These are phyloP conservation scores for Taenioides sp. DNA, from an alignment of 2,797 vertebrate species.

Conservation along the genomic window DNA sequence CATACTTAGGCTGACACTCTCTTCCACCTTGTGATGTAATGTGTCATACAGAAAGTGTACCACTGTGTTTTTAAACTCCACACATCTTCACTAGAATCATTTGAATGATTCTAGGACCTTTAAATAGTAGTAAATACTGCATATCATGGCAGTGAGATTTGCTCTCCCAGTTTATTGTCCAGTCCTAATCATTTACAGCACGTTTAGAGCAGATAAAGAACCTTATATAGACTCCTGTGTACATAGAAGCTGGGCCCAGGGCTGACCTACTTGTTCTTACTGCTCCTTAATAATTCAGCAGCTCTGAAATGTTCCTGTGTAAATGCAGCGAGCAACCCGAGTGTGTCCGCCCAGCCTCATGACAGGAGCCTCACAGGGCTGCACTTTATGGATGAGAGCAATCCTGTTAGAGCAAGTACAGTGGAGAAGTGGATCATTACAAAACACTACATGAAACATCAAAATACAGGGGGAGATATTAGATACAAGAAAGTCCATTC, in stretches of 20 bases:
- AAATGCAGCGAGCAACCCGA: conserved; percentile 56
- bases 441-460: neutral
- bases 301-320: conserved; percentile 70
- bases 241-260: conserved; percentile 41
- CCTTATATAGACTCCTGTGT: neutral
- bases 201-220: neutral
- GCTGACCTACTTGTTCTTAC: conserved; percentile 66
- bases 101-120: too few relatives aligned
- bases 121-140: neutral
- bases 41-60: too few relatives aligned
- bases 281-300: conserved; percentile 71
- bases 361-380: conserved; percentile 46
- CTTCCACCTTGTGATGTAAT: too few relatives aligned
- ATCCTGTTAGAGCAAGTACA: conserved; percentile 20
- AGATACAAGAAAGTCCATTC: too few relatives aligned
- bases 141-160: neutral
- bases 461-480: neutral
- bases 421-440: neutral
- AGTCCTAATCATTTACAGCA: neutral
- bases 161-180: neutral
- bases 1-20: too few relatives aligned
- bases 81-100: too few relatives aligned
- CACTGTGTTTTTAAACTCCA: too few relatives aligned
- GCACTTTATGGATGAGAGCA: conserved; percentile 46
- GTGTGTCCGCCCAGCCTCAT: conserved; percentile 50